phyloP scores from a whole-genome alignment of 2,113 vertebrate genomes.

The Procavia capensis region DNA sequence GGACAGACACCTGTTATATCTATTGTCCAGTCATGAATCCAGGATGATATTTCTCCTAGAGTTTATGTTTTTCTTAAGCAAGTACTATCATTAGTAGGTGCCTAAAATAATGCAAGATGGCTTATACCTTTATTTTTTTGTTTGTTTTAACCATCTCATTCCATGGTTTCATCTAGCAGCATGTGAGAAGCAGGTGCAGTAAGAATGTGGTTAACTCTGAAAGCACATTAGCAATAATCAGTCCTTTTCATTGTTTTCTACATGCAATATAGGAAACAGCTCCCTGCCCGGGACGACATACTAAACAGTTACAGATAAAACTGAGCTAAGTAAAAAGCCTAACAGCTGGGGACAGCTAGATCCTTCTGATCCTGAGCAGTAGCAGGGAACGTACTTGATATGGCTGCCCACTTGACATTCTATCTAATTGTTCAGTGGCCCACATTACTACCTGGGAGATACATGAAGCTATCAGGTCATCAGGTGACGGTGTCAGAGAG shows the following conservation, averaged over 20 bases:
- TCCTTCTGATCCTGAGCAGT: neutral
- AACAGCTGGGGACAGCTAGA: neutral
- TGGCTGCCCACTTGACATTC: neutral
- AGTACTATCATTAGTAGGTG: neutral
- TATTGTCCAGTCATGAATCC: constrained; percentile 6
- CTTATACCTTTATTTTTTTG: neutral
- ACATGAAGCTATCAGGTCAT: neutral
- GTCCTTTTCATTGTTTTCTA: neutral
- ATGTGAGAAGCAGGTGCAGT: neutral
- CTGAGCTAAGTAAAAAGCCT: neutral
- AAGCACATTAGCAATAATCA: neutral
- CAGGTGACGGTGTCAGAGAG: neutral
- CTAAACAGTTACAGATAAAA: neutral
- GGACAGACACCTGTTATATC: neutral
- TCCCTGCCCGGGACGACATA: neutral
- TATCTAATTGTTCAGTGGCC: neutral
- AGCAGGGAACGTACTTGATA: neutral
- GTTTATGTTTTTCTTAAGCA: neutral
- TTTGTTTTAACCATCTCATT: neutral
- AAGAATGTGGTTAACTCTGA: neutral
- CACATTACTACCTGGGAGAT: neutral
- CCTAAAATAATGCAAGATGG: neutral
- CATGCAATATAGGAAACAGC: neutral
- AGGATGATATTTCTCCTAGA: neutral
- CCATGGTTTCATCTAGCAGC: neutral